Conservation (phyloP, 2,797 vertebrate genomes). For the Meda fulgida region DNA sequence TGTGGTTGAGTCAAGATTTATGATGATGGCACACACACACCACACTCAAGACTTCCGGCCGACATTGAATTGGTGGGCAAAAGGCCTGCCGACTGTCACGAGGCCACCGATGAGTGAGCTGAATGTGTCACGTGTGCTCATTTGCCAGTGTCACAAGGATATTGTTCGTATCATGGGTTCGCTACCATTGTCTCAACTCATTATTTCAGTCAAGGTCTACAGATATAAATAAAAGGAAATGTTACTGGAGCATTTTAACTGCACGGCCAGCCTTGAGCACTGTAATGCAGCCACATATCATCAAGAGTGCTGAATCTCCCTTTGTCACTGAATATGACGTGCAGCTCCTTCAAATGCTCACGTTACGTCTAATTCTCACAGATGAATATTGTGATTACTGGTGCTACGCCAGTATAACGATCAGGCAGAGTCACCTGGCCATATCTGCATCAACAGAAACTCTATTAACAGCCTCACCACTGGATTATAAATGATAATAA, state of each 20-base stretch:
- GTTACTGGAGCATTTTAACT: constrained; percentile 83
- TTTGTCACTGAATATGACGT: constrained; percentile 78
- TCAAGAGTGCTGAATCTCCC: constrained; percentile 84
- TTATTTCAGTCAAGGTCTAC: constrained; percentile 85
- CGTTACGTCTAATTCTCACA: constrained; percentile 74
- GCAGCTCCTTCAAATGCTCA: constrained; percentile 79
- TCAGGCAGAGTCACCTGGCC: background rate
- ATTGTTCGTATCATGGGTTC: constrained; percentile 42
- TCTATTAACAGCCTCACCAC: background rate
- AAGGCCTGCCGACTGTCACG: constrained; percentile 72
- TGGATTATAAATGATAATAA: background rate
- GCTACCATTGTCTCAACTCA: constrained; percentile 83
- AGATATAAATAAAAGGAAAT: constrained; percentile 88
- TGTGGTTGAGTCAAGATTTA: constrained; percentile 71
- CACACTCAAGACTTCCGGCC: constrained; percentile 75
- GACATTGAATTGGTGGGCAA: constrained; percentile 76
- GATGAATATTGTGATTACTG: constrained; percentile 73
- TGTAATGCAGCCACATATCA: constrained; percentile 85
- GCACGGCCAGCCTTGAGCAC: constrained; percentile 78
- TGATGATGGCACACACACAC: constrained; percentile 52
- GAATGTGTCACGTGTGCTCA: constrained; percentile 74
- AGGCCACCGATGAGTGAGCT: constrained; percentile 73
- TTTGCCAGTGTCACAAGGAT: constrained; percentile 60
- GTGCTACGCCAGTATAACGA: background rate
- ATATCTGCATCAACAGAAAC: background rate